Percentiles rank a stretch among this genome's conserved stretches.
These are phyloP conservation scores for Drosophila hydei DNA, from an alignment of 1,140 invertebrate species.

Conservation along the genomic window DNA sequence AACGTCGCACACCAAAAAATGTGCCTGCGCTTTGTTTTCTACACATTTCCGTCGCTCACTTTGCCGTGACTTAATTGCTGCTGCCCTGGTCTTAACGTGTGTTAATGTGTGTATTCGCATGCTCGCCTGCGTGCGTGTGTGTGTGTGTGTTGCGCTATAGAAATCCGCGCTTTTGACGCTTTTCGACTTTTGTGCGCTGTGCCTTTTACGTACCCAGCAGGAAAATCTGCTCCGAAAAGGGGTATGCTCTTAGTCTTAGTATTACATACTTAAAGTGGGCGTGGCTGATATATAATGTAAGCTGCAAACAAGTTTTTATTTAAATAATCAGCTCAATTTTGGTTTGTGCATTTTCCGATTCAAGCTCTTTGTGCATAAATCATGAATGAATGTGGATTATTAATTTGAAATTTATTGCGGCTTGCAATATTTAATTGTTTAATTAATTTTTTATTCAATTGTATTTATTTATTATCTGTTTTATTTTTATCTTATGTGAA, in stretches of 20 bases:
- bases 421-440: too few species aligned
- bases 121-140: conserved; percentile 11
- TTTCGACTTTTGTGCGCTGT: conserved; percentile 66
- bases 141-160: conserved; percentile 38
- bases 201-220: conserved; percentile 49
- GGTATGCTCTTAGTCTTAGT: conserved; percentile 16
- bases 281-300: not conserved
- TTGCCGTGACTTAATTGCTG: conserved; percentile 79
- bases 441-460: not conserved
- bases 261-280: not conserved
- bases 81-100: conserved; percentile 4
- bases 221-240: not conserved
- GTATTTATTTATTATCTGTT: not conserved
- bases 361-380: too few species aligned
- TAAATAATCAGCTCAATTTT: too few species aligned
- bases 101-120: conserved; percentile 11
- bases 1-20: conserved; percentile 53
- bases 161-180: conserved; percentile 74
- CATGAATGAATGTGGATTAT: too few species aligned
- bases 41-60: conserved; percentile 75
- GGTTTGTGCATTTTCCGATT: too few species aligned
- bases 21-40: conserved; percentile 64
- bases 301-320: not conserved
- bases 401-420: too few species aligned
- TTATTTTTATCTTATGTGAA: not conserved